Base-by-base conservation (phyloP, 1,140 invertebrate species). In the Zophobas atratus region DNA sequence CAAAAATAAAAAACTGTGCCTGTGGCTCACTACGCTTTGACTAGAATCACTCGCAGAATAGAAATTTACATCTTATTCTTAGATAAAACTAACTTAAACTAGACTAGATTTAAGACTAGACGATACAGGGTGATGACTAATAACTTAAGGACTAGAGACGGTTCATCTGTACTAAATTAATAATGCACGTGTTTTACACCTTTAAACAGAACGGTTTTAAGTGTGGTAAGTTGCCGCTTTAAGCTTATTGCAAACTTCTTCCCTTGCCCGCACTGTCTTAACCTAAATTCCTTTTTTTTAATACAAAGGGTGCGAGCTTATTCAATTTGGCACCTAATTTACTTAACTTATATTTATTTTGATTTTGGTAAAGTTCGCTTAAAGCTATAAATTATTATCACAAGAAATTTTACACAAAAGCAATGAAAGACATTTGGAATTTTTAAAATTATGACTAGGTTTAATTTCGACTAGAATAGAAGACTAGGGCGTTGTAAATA, bases 181-280 rank as follows among this genome's bases (percentile, higher is more conserved):
- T 67, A 32, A 43, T 38, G 46, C 33, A 74, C 51, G 35, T 32
- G 6, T 74, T 36, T 51, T 76, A 2, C 2, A 46, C 46, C 70
- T 60, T 71, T 63, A 48, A 60, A 55, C 38, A 75, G 73, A 75
- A 72, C 78, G 72, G 76, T 79, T 80, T 80, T 77, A 78, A 84
- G 80, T 84, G 81, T 77, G 77, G 81, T 77, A 82, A 84, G 80
- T 85, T 85, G 83, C 82, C 70, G 84, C 84, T 85, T 85, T 76
- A 80, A 86, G 84, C 84, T 84, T 86, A 86, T 86, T 86, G 85
- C 85, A 84, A 84, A 84, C 83, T 85, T 80, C 77, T 82, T 84
- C 83, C 84, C 85, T 80, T 81, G 85, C 85, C 85, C 82, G 84
- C 85, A 86, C 84, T 80, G 56, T 56, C 33, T 56, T 56, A 74